These are phyloP conservation scores for Pongo pygmaeus DNA, from an alignment of 2,113 vertebrate species.

Conservation along the genomic window DNA sequence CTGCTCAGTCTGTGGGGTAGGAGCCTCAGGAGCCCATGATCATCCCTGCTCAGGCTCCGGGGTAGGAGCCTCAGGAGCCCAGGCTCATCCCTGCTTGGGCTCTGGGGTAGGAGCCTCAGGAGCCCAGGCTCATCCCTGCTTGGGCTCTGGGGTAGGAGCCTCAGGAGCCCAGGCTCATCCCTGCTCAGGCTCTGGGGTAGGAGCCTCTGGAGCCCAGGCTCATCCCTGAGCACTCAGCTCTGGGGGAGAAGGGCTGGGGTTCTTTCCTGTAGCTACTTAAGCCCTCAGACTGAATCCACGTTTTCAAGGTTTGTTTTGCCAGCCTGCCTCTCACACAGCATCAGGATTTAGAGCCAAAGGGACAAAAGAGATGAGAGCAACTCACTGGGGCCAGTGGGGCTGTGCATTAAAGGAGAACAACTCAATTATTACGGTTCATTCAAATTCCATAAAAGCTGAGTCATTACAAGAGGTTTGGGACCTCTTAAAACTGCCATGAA, in stretches of 20 bases:
- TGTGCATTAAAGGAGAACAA: accelerated
- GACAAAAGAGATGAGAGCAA: accelerated
- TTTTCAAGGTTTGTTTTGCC: accelerated
- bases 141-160: background rate
- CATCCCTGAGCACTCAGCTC: accelerated
- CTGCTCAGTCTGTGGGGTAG: no score
- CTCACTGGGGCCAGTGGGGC: accelerated
- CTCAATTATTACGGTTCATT: accelerated
- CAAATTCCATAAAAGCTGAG: background rate
- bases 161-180: background rate
- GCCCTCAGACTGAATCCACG: accelerated
- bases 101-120: background rate
- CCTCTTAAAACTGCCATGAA: background rate
- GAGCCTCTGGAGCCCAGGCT: background rate
- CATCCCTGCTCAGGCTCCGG: no score
- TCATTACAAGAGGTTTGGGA: background rate
- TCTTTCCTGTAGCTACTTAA: accelerated
- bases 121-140: background rate
- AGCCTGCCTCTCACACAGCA: accelerated
- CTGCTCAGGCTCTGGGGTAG: background rate
- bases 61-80: no score
- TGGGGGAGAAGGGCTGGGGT: background rate
- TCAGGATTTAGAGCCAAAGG: background rate
- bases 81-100: background rate
- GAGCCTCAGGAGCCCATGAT: no score